phyloP scores from a whole-genome alignment of 35 echinoderm and acorn worm species.

The Lytechinus pictus region DNA sequence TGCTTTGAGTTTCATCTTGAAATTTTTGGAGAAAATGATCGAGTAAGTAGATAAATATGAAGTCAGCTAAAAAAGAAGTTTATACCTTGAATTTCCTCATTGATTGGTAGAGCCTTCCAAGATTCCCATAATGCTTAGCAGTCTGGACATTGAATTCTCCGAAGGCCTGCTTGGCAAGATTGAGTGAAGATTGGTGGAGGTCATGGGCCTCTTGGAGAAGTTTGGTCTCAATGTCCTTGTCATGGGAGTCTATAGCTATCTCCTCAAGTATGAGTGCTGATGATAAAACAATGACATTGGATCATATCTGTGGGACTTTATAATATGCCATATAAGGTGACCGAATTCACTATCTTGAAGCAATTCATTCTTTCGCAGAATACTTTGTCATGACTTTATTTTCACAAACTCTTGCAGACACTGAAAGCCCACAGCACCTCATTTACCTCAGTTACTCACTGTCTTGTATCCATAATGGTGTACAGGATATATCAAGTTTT shows the following conservation, averaged over 20 bases:
- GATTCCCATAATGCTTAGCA: slow-evolving; percentile 96
- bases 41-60: too few species aligned
- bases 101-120: slow-evolving; percentile 95
- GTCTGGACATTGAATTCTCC: slow-evolving; percentile 99
- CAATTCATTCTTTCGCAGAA: too few species aligned
- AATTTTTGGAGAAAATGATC: too few species aligned
- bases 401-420: too few species aligned
- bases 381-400: too few species aligned
- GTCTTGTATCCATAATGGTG: too few species aligned
- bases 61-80: not conserved
- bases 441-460: too few species aligned
- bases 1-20: too few species aligned
- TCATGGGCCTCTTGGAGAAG: slow-evolving; percentile 96
- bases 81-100: slow-evolving; percentile 59
- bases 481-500: too few species aligned
- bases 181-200: slow-evolving; percentile 89
- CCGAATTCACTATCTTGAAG: too few species aligned
- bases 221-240: slow-evolving; percentile 86
- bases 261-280: slow-evolving; percentile 94
- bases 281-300: not conserved
- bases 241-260: slow-evolving; percentile 94
- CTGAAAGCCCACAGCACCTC: too few species aligned
- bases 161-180: slow-evolving; percentile 95
- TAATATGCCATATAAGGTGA: too few species aligned
- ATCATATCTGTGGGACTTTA: not conserved